These are phyloP conservation scores for Synergus umbraculus DNA, from an alignment of 2,888 invertebrate genomes.

Conservation along the genomic window DNA sequence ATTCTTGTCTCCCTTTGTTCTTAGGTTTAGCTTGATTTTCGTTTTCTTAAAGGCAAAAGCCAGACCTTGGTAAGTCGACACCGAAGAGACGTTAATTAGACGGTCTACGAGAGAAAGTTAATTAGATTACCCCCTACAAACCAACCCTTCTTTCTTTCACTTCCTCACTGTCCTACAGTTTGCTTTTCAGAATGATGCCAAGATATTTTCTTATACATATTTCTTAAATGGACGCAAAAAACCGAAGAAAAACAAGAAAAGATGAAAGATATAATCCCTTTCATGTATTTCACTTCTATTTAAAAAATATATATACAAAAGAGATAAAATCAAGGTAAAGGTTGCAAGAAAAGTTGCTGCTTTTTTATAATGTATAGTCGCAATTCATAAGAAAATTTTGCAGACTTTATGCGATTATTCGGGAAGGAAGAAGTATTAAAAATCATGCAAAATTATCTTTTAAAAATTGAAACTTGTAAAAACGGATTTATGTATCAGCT, in stretches of 20 bases:
- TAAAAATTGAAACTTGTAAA: too few species aligned
- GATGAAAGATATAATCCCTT: slow-evolving; percentile 21
- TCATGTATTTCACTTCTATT: not conserved
- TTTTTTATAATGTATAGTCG: not conserved
- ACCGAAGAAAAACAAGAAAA: slow-evolving; percentile 30
- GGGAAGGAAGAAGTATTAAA: not conserved
- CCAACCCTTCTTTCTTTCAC: slow-evolving; percentile 29
- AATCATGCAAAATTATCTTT: too few species aligned
- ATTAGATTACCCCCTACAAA: slow-evolving; percentile 37
- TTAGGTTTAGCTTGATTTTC: slow-evolving; percentile 28
- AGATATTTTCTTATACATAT: slow-evolving; percentile 35
- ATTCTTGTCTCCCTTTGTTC: slow-evolving; percentile 11
- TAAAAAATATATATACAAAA: not conserved
- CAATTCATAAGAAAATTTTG: not conserved
- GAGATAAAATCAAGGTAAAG: not conserved
- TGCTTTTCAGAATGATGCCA: slow-evolving; percentile 30
- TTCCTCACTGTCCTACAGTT: not conserved
- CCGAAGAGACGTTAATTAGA: slow-evolving; percentile 41
- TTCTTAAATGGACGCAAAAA: slow-evolving; percentile 12
- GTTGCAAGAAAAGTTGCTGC: not conserved
- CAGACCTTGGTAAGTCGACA: slow-evolving; percentile 30
- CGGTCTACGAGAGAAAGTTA: slow-evolving; percentile 39
- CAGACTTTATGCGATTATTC: not conserved
- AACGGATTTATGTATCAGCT: too few species aligned
- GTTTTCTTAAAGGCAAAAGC: slow-evolving; percentile 21